Base-by-base conservation (phyloP, 2,888 invertebrate genomes). In the Cerceris rybyensis region DNA sequence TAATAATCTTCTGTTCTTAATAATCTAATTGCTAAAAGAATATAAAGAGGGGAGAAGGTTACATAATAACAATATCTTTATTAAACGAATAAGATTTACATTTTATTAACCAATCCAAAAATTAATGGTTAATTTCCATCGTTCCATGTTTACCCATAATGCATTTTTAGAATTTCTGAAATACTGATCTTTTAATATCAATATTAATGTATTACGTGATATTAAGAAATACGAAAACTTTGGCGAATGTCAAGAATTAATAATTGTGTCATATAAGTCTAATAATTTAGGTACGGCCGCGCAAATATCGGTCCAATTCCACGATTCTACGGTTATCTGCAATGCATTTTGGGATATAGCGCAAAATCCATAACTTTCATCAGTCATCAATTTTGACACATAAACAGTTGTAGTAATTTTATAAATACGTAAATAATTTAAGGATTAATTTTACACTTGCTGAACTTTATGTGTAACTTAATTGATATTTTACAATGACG, bases 111-210 rank as follows among this genome's bases (percentile, higher is more conserved):
- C 79, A 81, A 79, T 81, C 78, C 76, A 85, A 85, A 88, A 87
- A 86, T 84, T 82, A 87, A 81, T 80, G 87, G 87, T 88, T 85
- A 84, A 80, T 83, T 90, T 87, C 88, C 86, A 72, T 78, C 85
- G 87, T 89, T 89, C 84, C 89, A 74, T 84, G 72, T 89, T 76
- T 79, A 89, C 88, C 88, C 88, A 88, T 83, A 86, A 88, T 90
- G 87, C 89, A 88, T 84, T 83, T 82, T 82, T 71, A 54, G 58
- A 63, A 63, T 8, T 59, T 28, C 41, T 54, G 50, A 59, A 68
- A 59, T 67, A 57, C 55, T 11, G 13, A 65, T 66, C 9, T 42
- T 4, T 52, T 59, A 57, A 69, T 64, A 65, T 54, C 68, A 68
- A 75, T 16, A 59, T 76, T 71, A 74, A 80, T 58, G 72, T 54